A percentile compares a stretch with the other conserved stretches of the same genome.
These are phyloP conservation scores for Alentia gelatinosa DNA, from an alignment of 2,888 invertebrate species.

Conservation along the genomic window DNA sequence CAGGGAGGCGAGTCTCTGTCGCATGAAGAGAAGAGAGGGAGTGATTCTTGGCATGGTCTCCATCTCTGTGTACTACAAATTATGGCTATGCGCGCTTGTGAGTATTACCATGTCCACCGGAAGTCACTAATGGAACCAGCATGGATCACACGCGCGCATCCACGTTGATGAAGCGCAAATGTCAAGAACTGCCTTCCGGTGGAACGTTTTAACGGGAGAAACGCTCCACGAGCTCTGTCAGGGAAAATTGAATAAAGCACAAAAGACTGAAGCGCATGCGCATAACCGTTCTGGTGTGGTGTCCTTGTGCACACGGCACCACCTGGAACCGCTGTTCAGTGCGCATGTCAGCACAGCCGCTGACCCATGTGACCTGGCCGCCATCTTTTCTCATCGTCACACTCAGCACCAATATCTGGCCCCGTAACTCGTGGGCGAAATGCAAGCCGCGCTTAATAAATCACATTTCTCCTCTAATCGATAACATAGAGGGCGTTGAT, in stretches of 20 bases:
- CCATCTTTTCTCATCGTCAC: background rate
- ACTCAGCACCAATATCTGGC: background rate
- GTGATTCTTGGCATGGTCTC: no score
- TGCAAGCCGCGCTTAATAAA: background rate
- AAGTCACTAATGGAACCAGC: conserved; percentile 31
- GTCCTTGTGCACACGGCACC: background rate
- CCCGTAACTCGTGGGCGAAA: background rate
- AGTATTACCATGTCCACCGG: no score
- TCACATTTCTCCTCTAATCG: background rate
- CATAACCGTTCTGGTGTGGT: no score
- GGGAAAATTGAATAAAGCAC: background rate
- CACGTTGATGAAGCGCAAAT: background rate
- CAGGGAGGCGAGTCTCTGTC: no score
- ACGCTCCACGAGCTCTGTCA: background rate
- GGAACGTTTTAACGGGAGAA: background rate
- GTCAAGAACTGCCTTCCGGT: background rate
- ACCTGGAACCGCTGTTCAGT: background rate
- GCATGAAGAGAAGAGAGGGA: no score
- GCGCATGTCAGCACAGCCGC: background rate
- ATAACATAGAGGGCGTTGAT: background rate
- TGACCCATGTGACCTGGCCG: background rate
- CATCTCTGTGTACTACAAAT: no score
- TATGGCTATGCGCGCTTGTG: no score
- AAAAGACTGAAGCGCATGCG: no score
- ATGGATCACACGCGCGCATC: background rate